These are phyloP conservation scores for Illadopsis cleaveri DNA, from an alignment of 2,113 vertebrate species.

Conservation along the genomic window DNA sequence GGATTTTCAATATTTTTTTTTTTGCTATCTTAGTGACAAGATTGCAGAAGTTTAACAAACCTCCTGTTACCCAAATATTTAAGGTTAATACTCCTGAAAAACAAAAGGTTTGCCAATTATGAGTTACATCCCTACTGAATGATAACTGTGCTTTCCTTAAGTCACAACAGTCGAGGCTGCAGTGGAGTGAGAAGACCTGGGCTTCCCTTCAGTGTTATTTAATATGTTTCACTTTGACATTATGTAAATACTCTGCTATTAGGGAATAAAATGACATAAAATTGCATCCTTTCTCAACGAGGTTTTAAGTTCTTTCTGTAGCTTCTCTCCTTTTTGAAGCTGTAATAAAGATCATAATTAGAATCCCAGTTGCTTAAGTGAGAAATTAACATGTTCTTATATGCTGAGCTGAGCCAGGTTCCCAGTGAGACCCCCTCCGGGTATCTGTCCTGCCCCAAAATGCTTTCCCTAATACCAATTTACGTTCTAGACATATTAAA, in stretches of 20 bases:
- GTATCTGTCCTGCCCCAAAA: conserved; percentile 33
- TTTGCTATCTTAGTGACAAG: neutral
- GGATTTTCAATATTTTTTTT: neutral
- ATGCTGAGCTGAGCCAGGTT: neutral
- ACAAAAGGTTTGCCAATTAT: neutral
- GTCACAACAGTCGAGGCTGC: neutral
- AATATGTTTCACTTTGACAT: conserved; percentile 31
- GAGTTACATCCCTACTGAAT: neutral
- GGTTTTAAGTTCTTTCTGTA: conserved; percentile 36
- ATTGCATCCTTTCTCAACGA: conserved; percentile 38
- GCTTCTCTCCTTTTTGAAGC: conserved; percentile 42
- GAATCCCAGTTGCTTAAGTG: conserved; percentile 56
- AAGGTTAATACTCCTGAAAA: neutral
- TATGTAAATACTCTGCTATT: conserved; percentile 56
- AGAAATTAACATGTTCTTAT: conserved; percentile 54
- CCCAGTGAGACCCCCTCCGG: neutral
- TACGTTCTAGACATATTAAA: neutral
- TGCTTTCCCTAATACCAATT: conserved; percentile 23
- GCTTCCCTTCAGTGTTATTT: neutral
- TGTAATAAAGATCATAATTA: conserved; percentile 58
- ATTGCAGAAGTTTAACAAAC: neutral
- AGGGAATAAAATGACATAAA: conserved; percentile 49
- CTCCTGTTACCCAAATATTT: neutral
- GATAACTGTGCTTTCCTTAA: neutral
- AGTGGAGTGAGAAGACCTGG: neutral